Conservation (phyloP, 1,140 invertebrate species). For the Euura lappo region DNA sequence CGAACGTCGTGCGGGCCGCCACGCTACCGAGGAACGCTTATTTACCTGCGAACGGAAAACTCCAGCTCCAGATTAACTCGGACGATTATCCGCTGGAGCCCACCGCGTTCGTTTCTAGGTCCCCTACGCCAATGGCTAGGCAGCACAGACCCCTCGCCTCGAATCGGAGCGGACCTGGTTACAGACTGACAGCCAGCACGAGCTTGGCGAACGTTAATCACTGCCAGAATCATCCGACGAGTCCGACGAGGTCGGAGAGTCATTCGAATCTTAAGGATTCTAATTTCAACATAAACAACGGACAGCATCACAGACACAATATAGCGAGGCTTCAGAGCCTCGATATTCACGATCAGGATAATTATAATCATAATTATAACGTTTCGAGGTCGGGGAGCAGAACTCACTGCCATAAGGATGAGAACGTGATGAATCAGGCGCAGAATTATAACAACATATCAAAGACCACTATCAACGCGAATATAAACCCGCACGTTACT, state of each 20-base stretch:
- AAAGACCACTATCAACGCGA: slow-evolving; percentile 57
- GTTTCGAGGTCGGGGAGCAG: slow-evolving; percentile 48
- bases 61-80: slow-evolving; percentile 57
- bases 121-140: slow-evolving; percentile 60
- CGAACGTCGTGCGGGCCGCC: slow-evolving; percentile 67
- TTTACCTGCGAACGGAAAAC: slow-evolving; percentile 58
- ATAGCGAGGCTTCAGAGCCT: slow-evolving; percentile 46
- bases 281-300: slow-evolving; percentile 53
- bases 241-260: slow-evolving; percentile 55
- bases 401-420: slow-evolving; percentile 57
- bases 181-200: slow-evolving; percentile 58
- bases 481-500: slow-evolving; percentile 49
- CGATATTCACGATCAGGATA: slow-evolving; percentile 54
- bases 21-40: slow-evolving; percentile 76
- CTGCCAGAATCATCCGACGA: slow-evolving; percentile 52
- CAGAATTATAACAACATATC: slow-evolving; percentile 57
- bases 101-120: slow-evolving; percentile 64
- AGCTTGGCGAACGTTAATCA: slow-evolving; percentile 63
- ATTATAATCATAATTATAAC: slow-evolving; percentile 56
- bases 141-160: slow-evolving; percentile 43
- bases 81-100: slow-evolving; percentile 63
- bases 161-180: slow-evolving; percentile 45
- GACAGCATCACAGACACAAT: slow-evolving; percentile 44
- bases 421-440: slow-evolving; percentile 58
- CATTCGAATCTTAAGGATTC: slow-evolving; percentile 59